phyloP scores from a whole-genome alignment of 1,140 invertebrate species.

The Trissolcus basalis region DNA sequence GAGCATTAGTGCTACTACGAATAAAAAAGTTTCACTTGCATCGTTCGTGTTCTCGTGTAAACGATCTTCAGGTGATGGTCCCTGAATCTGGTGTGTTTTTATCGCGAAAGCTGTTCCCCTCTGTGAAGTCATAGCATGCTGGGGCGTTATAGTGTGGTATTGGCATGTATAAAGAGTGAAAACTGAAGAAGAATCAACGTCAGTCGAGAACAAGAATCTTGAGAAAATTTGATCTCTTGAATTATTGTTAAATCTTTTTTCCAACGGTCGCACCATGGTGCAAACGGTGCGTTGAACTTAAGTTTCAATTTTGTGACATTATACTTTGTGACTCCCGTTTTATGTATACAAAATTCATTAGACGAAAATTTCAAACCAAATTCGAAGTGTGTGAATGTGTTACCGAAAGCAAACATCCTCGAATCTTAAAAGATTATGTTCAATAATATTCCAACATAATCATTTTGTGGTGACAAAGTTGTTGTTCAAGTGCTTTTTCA shows the following conservation, averaged over 20 bases:
- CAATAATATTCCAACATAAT: too few species aligned
- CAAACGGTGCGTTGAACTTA: constrained; percentile 53
- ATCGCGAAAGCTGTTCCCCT: constrained; percentile 59
- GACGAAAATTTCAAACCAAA: too few species aligned
- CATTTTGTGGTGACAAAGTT: too few species aligned
- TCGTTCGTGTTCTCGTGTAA: constrained; percentile 38
- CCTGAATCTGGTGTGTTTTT: constrained; percentile 38
- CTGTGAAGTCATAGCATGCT: constrained; percentile 50
- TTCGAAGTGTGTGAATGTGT: too few species aligned
- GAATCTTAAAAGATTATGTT: too few species aligned
- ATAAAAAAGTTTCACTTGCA: constrained; percentile 56
- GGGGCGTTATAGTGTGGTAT: constrained; percentile 46
- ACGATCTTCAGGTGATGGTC: constrained; percentile 31
- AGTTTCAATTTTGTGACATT: neutral
- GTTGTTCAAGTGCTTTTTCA: too few species aligned
- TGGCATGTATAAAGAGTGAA: constrained; percentile 62
- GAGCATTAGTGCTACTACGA: constrained; percentile 3
- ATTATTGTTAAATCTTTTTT: constrained; percentile 1
- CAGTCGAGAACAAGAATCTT: constrained; percentile 59
- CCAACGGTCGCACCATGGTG: constrained; percentile 52
- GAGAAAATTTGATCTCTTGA: constrained; percentile 33
- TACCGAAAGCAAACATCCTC: too few species aligned
- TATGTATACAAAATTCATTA: too few species aligned
- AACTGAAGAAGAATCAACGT: constrained; percentile 42
- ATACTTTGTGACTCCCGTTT: constrained; percentile 4